Base-by-base conservation (phyloP, 2,113 vertebrate species). In the Semicossyphus pulcher region DNA sequence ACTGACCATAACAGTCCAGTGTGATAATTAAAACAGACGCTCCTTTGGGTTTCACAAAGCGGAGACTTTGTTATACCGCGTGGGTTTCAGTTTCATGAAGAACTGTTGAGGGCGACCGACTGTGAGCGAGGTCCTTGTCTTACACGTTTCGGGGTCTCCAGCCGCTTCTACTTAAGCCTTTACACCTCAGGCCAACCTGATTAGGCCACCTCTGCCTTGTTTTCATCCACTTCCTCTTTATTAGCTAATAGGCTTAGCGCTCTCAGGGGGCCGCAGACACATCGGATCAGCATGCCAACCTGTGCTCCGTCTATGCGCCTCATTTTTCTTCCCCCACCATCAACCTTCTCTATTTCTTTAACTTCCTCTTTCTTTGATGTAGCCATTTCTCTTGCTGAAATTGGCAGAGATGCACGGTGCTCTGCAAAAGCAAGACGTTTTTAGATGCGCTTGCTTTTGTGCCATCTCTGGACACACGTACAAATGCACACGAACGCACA, bases 211-310 rank as follows among this genome's bases (percentile, higher is more conserved):
- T 86, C 74, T 78, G 81, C 80, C 86, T 88, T 78, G 81, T 88
- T 90, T 90, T 67, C 70, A 76, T 85, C 71, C 76, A 85, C 81
- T 80, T 88, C 11, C 59, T 83, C 82, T 82, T 86, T 87, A 90
- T 91, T 88, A 84, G 80, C 71, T 90, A 86, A 89, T 90, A 86
- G 88, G 88, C 80, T 91, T 92, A 87, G 70, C 48, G 29, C 71
- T 84, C 87, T 81, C 80, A 47, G 10, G 83, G 73, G 90, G 59
- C 23, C 32, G 2, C 47, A 64, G 58, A 81, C 72, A 70, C 51
- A 76, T 63, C 34, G 73, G 73, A 90, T 88, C 88, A 86, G 80
- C 74, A 67, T 62, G 75, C 63, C 47, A 83, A 84, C 78, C 81
- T 74, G 76, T 69, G 52, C 66, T 73, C 65, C 44, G 34, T 81